A percentile compares a stretch with the other conserved stretches of the same genome.
These are phyloP conservation scores for Scelioninae gen. 1 DNA, from an alignment of 2,888 invertebrate genomes.

Conservation along the genomic window DNA sequence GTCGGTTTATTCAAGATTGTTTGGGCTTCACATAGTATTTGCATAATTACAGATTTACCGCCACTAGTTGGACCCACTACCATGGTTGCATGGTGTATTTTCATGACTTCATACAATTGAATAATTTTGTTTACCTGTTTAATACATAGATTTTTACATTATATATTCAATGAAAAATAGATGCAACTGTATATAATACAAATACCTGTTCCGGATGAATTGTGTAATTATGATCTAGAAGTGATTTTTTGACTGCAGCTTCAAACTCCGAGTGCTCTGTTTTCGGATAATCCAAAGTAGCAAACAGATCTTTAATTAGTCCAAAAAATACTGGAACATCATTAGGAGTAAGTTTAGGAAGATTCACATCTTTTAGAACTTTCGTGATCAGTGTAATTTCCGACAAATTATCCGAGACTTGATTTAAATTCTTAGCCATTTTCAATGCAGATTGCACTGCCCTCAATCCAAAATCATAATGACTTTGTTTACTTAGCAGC, in stretches of 20 bases:
- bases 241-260: conserved; percentile 89
- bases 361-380: conserved; percentile 95
- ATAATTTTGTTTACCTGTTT: conserved; percentile 93
- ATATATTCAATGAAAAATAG: not conserved
- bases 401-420: conserved; percentile 90
- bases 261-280: conserved; percentile 95
- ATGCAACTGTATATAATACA: not conserved
- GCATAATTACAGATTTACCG: conserved; percentile 95
- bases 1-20: conserved; percentile 90
- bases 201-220: conserved; percentile 89
- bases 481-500: conserved; percentile 95
- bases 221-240: conserved; percentile 89
- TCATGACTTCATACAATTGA: conserved; percentile 97
- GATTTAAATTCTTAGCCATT: conserved; percentile 95
- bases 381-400: conserved; percentile 96
- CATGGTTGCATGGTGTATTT: conserved; percentile 96
- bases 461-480: conserved; percentile 96
- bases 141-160: not conserved
- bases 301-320: conserved; percentile 94
- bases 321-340: conserved; percentile 96
- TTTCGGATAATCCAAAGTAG: conserved; percentile 94
- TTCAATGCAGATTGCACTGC: conserved; percentile 95
- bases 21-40: conserved; percentile 81
- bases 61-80: conserved; percentile 96
- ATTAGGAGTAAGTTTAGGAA: conserved; percentile 96